Evolutionary conservation across 2,888 invertebrate species (phyloP).

Genomic region (Lottia gigantea): DNA sequence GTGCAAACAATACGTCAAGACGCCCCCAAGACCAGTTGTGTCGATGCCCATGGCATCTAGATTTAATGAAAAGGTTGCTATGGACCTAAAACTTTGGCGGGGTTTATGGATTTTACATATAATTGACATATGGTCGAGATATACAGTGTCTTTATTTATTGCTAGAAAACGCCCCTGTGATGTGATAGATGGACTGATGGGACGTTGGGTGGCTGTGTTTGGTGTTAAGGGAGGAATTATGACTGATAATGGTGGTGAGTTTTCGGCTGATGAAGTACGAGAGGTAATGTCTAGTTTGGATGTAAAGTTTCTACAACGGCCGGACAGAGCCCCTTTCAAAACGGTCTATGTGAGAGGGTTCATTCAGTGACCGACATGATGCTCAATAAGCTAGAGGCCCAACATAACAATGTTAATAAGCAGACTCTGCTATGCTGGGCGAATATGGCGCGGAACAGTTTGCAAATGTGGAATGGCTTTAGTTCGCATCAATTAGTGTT

Average conservation of each 20-base stretch:
- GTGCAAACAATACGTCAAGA: conserved; percentile 14
- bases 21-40: conserved; percentile 24
- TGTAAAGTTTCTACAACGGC: neutral
- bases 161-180: conserved; percentile 21
- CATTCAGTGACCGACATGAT: neutral
- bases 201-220: conserved; percentile 23
- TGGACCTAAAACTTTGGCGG: conserved; percentile 15
- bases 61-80: conserved; percentile 19
- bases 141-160: conserved; percentile 22
- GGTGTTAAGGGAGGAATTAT: conserved; percentile 23
- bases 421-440: neutral
- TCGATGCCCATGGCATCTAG: conserved; percentile 15
- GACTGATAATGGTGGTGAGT: conserved; percentile 6
- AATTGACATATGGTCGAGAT: conserved; percentile 24
- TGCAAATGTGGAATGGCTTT: no score
- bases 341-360: neutral
- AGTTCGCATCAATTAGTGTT: neutral
- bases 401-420: no score
- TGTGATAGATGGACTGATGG: conserved; percentile 22
- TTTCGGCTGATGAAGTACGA: conserved; percentile 19
- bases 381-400: no score
- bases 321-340: neutral
- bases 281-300: conserved; percentile 15
- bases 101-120: conserved; percentile 23
- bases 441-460: no score